Conservation (phyloP, 2,113 vertebrate species). For the Parus major region DNA sequence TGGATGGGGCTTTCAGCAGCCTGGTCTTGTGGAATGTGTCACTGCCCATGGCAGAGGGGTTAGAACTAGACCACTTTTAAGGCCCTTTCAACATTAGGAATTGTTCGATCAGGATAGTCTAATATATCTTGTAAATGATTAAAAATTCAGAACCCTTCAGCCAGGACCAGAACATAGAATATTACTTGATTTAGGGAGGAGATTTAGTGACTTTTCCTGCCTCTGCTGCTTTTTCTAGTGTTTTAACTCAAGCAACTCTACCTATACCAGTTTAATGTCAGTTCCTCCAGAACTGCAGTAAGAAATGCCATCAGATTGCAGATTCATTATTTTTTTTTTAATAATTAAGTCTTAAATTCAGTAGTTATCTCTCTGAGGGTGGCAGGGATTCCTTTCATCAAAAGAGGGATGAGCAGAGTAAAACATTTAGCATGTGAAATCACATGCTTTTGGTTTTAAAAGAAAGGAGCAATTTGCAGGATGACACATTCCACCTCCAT, state of each 20-base stretch:
- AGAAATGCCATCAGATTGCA: background rate
- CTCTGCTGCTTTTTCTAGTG: background rate
- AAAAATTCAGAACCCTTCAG: background rate
- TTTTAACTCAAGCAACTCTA: background rate
- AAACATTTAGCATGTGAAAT: background rate
- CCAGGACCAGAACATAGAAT: background rate
- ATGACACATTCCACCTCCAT: background rate
- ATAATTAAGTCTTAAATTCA: background rate
- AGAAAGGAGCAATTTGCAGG: background rate
- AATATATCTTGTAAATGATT: background rate
- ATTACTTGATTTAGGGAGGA: background rate
- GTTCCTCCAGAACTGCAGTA: background rate
- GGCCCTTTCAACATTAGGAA: background rate
- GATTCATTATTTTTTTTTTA: background rate
- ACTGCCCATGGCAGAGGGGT: background rate
- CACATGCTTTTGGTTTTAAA: background rate
- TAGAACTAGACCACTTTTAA: background rate
- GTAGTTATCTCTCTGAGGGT: background rate
- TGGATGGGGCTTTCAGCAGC: background rate
- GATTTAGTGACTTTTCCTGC: background rate
- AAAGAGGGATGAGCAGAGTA: background rate
- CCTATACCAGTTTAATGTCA: background rate
- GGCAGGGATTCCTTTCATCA: background rate
- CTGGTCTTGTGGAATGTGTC: background rate
- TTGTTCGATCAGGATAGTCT: accelerated